Evolutionary conservation across 1,140 invertebrate species (phyloP), one percentile per base, ranked within the genome.

Genomic region (Trichogramma pretiosum): DNA sequence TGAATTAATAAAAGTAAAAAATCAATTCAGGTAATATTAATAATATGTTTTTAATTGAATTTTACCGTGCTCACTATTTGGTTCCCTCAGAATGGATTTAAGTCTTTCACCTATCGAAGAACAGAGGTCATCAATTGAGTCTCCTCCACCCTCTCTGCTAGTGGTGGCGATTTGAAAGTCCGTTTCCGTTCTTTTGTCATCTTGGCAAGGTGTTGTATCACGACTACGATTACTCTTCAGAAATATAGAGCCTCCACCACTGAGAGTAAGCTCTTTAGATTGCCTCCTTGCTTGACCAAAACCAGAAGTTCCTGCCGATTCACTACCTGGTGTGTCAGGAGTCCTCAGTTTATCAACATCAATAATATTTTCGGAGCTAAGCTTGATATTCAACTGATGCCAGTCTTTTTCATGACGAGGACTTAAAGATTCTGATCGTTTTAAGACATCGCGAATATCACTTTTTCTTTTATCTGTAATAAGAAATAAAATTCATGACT

Each of bases 81-180:
- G 82, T 44, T 85, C 83, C 9, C 84, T 68, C 1, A 86, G 61
- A 45, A 87, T 87, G 3, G 83, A 78, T 60, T 82, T 84, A 0
- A 80, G 76, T 37, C 72, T 75, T 39, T 78, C 77, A 24, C 67
- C 58, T 4, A 21, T 37, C 13, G 45, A 52, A 23, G 45, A 10
- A 14, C 3, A 47, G 34, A 47, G 42, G 3, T 47, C 45, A 1
- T 52, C 50, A 13, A 16, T 9, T 4, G 7, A 11, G 9, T 3
- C 5, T 23, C 11, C 5, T 0, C 22, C n/a, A 0, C 21, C 18
- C 1, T 14, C 7, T 3, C 13, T 8, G 2, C n/a, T 1, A 28
- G 44, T 35, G 5, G 38, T 55, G n/a, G 19, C 19, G 36, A 55
- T 52, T 51, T 61, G 53, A n/a, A 60, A 58, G 16, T 48, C 38